Conservation (phyloP, 2,888 invertebrate species). For the Papilio protenor region DNA sequence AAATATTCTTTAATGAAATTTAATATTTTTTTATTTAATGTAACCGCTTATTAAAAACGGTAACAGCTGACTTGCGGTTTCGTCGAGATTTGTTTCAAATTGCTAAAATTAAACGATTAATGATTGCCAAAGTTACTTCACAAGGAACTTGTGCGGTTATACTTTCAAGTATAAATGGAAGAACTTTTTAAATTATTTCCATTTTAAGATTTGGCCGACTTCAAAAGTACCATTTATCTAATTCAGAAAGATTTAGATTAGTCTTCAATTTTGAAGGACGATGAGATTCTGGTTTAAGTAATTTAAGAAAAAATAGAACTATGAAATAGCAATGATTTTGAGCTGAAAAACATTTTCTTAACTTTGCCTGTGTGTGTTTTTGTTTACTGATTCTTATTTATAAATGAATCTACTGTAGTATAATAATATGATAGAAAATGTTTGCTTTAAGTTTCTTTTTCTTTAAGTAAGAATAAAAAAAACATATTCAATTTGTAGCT, state of each 20-base stretch:
- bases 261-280: constrained; percentile 11
- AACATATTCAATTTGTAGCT: not conserved
- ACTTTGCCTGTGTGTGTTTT: no score
- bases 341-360: not conserved
- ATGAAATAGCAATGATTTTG: not conserved
- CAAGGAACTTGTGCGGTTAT: constrained; percentile 33
- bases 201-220: constrained; percentile 37
- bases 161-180: constrained; percentile 27
- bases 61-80: constrained; percentile 20
- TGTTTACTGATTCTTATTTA: no score
- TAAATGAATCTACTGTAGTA: no score
- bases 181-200: constrained; percentile 40
- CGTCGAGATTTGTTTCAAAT: constrained; percentile 15
- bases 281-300: not conserved
- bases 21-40: constrained; percentile 3
- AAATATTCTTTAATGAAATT: not conserved
- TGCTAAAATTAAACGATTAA: constrained; percentile 31
- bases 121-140: constrained; percentile 30
- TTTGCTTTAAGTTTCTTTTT: not conserved
- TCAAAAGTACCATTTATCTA: constrained; percentile 36
- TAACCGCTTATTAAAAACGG: constrained; percentile 20
- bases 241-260: constrained; percentile 17
- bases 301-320: not conserved
- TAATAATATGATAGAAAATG: no score
- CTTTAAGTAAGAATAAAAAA: not conserved